Conservation (phyloP, 2,797 vertebrate genomes). For the Spizella passerina region DNA sequence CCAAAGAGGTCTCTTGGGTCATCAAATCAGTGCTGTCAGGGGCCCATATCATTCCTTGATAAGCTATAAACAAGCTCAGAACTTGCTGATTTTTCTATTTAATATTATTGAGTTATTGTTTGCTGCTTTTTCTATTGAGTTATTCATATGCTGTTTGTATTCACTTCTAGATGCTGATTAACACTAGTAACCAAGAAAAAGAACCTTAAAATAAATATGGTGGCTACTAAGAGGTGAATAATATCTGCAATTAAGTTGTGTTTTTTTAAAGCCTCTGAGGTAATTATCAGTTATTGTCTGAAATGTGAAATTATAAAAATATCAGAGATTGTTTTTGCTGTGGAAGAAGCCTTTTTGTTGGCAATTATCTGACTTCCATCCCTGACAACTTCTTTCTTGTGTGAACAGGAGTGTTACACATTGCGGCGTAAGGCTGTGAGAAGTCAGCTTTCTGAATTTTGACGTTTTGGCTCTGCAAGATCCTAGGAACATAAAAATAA, state of each 20-base stretch:
- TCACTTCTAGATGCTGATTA: background rate
- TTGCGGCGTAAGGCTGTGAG: background rate
- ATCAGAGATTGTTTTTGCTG: background rate
- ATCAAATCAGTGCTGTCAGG: background rate
- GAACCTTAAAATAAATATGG: background rate
- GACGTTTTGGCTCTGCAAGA: background rate
- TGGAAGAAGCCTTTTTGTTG: background rate
- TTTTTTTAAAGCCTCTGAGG: background rate
- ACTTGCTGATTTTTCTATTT: background rate
- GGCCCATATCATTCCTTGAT: background rate
- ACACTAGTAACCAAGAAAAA: background rate
- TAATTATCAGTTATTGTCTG: background rate
- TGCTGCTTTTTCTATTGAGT: background rate
- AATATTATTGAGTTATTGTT: background rate
- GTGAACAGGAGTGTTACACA: background rate
- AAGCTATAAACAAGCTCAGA: background rate
- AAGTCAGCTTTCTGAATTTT: background rate
- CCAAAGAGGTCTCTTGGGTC: background rate
- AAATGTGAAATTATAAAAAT: background rate
- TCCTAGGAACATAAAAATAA: background rate
- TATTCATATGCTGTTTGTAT: background rate
- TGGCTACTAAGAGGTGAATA: background rate
- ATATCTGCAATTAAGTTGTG: background rate
- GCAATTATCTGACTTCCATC: background rate
- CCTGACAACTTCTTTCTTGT: background rate